A percentile compares a stretch with the other conserved stretches of the same genome.
Evolutionary conservation across 2,797 vertebrate genomes (phyloP).

Genomic region (Catostomus latipinnis): DNA sequence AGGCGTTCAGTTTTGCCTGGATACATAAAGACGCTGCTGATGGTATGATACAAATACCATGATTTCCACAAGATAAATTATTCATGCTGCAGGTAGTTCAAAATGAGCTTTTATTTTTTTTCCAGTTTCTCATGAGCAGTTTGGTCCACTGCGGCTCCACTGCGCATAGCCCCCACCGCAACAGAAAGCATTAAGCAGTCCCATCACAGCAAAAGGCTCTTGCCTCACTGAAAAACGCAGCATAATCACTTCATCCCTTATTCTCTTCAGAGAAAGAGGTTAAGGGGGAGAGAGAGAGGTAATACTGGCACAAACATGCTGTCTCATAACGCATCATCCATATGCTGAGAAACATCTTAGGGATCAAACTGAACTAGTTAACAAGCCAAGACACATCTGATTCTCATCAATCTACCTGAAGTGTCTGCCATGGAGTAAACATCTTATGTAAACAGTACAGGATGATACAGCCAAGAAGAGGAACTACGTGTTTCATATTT

Average conservation of each 20-base stretch:
- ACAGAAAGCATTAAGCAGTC: slow-evolving; percentile 66
- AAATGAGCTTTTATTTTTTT: slow-evolving; percentile 34
- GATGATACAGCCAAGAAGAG: neutral
- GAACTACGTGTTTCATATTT: neutral
- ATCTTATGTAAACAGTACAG: slow-evolving; percentile 25
- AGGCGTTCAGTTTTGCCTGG: slow-evolving; percentile 23
- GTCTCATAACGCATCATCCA: slow-evolving; percentile 37
- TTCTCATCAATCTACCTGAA: slow-evolving; percentile 12
- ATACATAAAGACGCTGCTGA: slow-evolving; percentile 24
- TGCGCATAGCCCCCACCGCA: slow-evolving; percentile 54
- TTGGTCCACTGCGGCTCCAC: slow-evolving; percentile 43
- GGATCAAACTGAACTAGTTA: slow-evolving; percentile 20
- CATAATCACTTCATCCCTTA: slow-evolving; percentile 61
- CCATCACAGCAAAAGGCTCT: slow-evolving; percentile 58
- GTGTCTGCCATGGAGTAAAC: slow-evolving; percentile 14
- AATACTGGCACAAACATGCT: slow-evolving; percentile 34
- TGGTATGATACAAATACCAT: slow-evolving; percentile 40
- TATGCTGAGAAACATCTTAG: slow-evolving; percentile 27
- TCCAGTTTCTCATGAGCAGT: slow-evolving; percentile 31
- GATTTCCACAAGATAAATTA: slow-evolving; percentile 59
- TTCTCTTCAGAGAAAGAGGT: slow-evolving; percentile 53
- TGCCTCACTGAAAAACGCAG: slow-evolving; percentile 55
- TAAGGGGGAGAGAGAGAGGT: slow-evolving; percentile 12
- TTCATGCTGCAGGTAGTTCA: slow-evolving; percentile 54
- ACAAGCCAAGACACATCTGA: neutral